These are phyloP conservation scores for Eulimnadia texana DNA, from an alignment of 1,140 invertebrate genomes.

Conservation along the genomic window DNA sequence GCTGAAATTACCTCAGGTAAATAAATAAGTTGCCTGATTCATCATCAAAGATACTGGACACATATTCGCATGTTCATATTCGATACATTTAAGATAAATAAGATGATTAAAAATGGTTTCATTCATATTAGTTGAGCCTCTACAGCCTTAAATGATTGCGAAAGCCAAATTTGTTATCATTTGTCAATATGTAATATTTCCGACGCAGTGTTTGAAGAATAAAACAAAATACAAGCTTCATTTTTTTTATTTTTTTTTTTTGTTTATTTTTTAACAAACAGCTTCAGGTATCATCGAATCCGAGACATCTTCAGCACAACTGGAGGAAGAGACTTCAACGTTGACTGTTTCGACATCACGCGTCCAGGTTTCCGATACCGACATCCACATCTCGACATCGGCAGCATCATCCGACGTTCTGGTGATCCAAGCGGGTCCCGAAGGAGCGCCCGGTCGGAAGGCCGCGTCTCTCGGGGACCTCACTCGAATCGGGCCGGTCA, in stretches of 20 bases:
- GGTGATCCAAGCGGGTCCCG: neutral
- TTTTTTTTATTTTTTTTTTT: too few relatives aligned
- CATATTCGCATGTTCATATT: too few relatives aligned
- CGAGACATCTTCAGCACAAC: neutral
- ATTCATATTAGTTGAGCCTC: too few relatives aligned
- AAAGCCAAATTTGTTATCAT: too few relatives aligned
- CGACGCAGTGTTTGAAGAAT: too few relatives aligned
- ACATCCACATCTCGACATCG: neutral
- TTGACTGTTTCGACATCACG: neutral
- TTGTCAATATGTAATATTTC: too few relatives aligned
- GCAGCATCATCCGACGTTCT: neutral
- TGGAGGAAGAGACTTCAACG: neutral
- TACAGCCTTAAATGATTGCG: too few relatives aligned
- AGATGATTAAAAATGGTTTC: too few relatives aligned
- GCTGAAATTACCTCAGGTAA: neutral
- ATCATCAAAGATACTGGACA: neutral
- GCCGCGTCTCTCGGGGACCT: conserved; percentile 65
- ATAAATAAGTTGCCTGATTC: neutral
- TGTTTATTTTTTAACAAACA: neutral
- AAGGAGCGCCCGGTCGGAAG: conserved; percentile 39
- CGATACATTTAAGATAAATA: too few relatives aligned
- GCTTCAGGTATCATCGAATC: neutral
- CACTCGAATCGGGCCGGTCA: conserved; percentile 47
- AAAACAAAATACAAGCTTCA: too few relatives aligned
- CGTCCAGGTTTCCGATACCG: conserved; percentile 1